phyloP scores from a whole-genome alignment of 1,140 invertebrate species.

The Drosophila miranda region DNA sequence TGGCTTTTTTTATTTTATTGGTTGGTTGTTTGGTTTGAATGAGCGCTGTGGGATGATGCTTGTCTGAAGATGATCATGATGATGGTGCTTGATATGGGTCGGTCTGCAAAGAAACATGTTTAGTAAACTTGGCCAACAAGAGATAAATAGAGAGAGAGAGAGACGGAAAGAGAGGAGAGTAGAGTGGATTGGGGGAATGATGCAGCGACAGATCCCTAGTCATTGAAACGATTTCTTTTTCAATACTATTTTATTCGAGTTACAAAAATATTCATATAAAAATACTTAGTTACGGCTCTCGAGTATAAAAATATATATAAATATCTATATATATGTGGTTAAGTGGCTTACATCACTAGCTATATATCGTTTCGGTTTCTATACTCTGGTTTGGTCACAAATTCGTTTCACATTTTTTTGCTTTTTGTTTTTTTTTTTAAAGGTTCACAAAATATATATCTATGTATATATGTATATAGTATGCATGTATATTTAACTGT shows the following conservation, averaged over 20 bases:
- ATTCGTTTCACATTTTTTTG: conserved; percentile 41
- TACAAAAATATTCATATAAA: conserved; percentile 75
- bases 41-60: conserved; percentile 58
- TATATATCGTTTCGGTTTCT: conserved; percentile 33
- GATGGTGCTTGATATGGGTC: conserved; percentile 36
- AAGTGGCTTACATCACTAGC: conserved; percentile 32
- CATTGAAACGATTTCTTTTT: conserved; percentile 58
- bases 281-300: conserved; percentile 68
- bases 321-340: background rate
- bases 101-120: conserved; percentile 71
- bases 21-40: conserved; percentile 36
- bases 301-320: conserved; percentile 60
- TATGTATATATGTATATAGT: conserved; percentile 18
- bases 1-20: conserved; percentile 42
- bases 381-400: conserved; percentile 33
- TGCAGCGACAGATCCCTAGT: background rate
- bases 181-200: conserved; percentile 1
- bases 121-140: conserved; percentile 54
- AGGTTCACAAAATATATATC: conserved; percentile 31
- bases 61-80: conserved; percentile 55
- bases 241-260: conserved; percentile 69
- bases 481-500: conserved; percentile 24
- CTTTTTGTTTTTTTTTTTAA: conserved; percentile 19
- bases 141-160: conserved; percentile 3
- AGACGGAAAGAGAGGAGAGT: background rate